phyloP scores from a whole-genome alignment of 2,113 vertebrate genomes.

The Hydrochoerus hydrochaeris region DNA sequence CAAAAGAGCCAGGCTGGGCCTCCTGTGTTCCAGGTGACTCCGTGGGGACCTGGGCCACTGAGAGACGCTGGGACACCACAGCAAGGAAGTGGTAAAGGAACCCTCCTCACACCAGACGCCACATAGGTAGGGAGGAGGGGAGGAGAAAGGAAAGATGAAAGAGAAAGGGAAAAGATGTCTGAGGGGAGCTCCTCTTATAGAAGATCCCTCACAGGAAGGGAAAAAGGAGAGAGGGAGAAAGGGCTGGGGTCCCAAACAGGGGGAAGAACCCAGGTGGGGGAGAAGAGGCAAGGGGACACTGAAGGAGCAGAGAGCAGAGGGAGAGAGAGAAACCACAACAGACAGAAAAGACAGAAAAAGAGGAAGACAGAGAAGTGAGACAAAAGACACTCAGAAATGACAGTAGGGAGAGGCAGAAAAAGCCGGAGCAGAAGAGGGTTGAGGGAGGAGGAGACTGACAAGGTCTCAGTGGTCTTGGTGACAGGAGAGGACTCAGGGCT shows the following conservation, averaged over 20 bases:
- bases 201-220: background rate
- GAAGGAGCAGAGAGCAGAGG: constrained; percentile 25
- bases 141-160: background rate
- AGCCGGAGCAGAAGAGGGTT: constrained; percentile 36
- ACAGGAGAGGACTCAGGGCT: constrained; percentile 68
- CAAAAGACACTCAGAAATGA: constrained; percentile 73
- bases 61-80: constrained; percentile 74
- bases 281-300: constrained; percentile 8
- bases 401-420: constrained; percentile 62
- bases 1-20: constrained; percentile 69
- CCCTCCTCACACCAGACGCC: constrained; percentile 79
- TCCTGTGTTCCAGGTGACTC: constrained; percentile 78
- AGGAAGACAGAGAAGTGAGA: constrained; percentile 49
- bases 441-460: constrained; percentile 64
- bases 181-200: background rate
- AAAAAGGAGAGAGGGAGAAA: background rate
- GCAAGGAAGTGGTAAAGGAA: constrained; percentile 64
- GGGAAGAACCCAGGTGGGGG: background rate
- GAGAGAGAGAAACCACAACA: constrained; percentile 64
- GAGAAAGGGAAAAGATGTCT: constrained; percentile 43
- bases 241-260: constrained; percentile 32
- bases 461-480: constrained; percentile 74
- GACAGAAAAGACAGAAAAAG: background rate
- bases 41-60: constrained; percentile 68
- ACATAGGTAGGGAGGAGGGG: constrained; percentile 63